A percentile compares a stretch with the other conserved stretches of the same genome.
phyloP scores from a whole-genome alignment of 2,797 vertebrate species.

The Xenops minutus region DNA sequence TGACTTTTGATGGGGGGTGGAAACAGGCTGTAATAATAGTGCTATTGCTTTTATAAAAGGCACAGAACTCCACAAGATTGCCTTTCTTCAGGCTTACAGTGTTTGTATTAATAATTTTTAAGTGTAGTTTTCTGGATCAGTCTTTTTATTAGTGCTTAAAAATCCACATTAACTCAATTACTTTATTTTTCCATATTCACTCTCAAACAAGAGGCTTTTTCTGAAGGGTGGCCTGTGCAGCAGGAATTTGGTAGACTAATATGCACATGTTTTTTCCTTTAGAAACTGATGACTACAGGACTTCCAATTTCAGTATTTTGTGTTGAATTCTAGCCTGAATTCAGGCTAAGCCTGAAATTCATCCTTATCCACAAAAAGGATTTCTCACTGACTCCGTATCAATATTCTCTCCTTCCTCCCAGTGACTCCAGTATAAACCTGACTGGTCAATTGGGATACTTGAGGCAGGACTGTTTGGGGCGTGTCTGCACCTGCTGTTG shows the following conservation, averaged over 20 bases:
- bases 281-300: not conserved
- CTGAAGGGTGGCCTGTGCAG: not conserved
- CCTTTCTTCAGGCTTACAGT: not conserved
- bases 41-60: not conserved
- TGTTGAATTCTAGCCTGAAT: not conserved
- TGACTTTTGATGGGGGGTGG: slow-evolving; percentile 9
- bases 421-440: not conserved
- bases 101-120: slow-evolving; percentile 12
- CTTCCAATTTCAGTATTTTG: not conserved
- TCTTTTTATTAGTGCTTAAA: not conserved
- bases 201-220: not conserved
- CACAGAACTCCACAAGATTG: not conserved
- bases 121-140: slow-evolving; percentile 2
- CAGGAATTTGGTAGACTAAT: not conserved
- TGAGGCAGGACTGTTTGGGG: not conserved
- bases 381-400: not conserved
- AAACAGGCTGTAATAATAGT: not conserved
- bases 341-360: not conserved
- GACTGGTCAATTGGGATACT: not conserved
- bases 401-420: not conserved
- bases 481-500: not conserved
- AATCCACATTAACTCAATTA: not conserved
- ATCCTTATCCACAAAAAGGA: not conserved
- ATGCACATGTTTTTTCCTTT: not conserved
- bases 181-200: not conserved